phyloP scores from a whole-genome alignment of 2,797 vertebrate species.

The Trachurus trachurus region DNA sequence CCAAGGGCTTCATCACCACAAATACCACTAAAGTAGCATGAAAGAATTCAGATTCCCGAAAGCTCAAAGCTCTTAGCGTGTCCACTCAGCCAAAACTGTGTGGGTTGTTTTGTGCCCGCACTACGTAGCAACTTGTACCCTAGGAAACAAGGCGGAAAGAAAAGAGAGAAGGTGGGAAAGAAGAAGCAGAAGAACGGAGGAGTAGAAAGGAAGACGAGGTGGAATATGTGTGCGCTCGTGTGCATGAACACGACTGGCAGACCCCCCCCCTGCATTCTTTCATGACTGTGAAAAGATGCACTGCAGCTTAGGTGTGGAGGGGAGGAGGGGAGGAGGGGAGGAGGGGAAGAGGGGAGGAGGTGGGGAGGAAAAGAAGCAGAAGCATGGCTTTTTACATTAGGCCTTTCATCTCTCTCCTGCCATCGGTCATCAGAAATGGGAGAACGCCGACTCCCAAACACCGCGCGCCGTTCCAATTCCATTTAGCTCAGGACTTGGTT shows the following conservation, averaged over 20 bases:
- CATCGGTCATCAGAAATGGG: constrained; percentile 76
- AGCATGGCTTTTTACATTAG: constrained; percentile 70
- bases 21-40: constrained; percentile 47
- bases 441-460: constrained; percentile 65
- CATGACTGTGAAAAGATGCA: constrained; percentile 58
- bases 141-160: constrained; percentile 26
- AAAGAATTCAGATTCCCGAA: constrained; percentile 55
- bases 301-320: constrained; percentile 51
- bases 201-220: constrained; percentile 23
- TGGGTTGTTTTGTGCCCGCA: constrained; percentile 43
- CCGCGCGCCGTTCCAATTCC: constrained; percentile 58
- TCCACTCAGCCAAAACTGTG: constrained; percentile 46
- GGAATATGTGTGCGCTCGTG: constrained; percentile 26
- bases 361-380: constrained; percentile 35
- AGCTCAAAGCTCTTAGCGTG: constrained; percentile 51
- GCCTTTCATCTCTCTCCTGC: constrained; percentile 75
- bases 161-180: background rate
- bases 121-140: constrained; percentile 28
- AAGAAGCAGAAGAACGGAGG: constrained; percentile 8
- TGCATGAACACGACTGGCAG: constrained; percentile 40
- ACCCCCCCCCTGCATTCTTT: constrained; percentile 40
- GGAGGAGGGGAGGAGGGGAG: constrained; percentile 6
- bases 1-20: constrained; percentile 41
- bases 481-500: constrained; percentile 54
- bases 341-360: constrained; percentile 14